Base-by-base conservation (phyloP, 1,140 invertebrate genomes). In the Myzus persicae region DNA sequence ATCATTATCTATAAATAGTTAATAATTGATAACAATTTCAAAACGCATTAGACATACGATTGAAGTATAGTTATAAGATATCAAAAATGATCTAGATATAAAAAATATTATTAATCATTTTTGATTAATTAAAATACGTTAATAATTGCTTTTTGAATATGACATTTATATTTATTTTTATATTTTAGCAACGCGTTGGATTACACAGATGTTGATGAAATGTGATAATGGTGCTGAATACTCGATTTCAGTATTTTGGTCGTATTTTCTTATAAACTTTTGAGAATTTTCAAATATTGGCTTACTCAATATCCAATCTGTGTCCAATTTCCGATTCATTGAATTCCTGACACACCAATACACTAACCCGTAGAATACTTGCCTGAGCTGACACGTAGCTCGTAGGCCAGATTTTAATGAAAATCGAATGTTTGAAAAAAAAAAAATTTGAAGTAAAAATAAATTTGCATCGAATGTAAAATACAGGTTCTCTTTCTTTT, bases 251-350 rank as follows among this genome's bases (percentile, higher is more conserved):
- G 31, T 76, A 18, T 76, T n/a, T n/a, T 76, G n/a, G 14, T n/a
- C 31, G n/a, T 76, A 76, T 76, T 76, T 76, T 76, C n/a, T n/a
- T 76, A n/a, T 18, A 67, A 76, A n/a, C 59, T n/a, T 18, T n/a
- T 18, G 31, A n/a, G 59, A 67, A n/a, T 76, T 76, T n/a, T n/a
- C 59, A 76, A n/a, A 76, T 76, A 76, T 76, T 76, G 59, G 59
- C 14, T 76, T n/a, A n/a, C 59, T 76, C 59, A 76, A 18, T n/a
- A 76, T 76, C 59, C n/a, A 76, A 76, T 76, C 59, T 76, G 24
- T 76, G 59, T 76, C 59, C 59, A 76, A 76, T 76, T 76, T 76
- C 59, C 59, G 59, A 76, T 76, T 76, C 59, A 76, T 76, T 76
- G 59, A 76, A 76, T 76, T 76, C n/a, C 14, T 76, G 59, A 76